Base-by-base conservation (phyloP, 1,140 invertebrate genomes). In the Frieseomelitta varia region DNA sequence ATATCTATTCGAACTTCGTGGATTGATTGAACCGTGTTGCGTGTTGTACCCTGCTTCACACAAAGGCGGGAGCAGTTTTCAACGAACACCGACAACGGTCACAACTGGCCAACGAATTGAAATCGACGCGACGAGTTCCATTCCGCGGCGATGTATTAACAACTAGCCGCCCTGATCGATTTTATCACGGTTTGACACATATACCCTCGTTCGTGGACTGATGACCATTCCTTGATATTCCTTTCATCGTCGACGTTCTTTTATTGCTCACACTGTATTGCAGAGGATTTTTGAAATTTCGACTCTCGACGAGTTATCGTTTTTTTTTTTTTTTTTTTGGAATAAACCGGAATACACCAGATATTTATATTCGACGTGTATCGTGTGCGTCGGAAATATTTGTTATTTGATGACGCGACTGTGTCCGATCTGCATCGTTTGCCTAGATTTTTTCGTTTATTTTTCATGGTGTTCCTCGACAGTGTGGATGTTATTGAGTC, bases 1-100 rank as follows among this genome's bases (percentile, higher is more conserved):
- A 74, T 21, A 24, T 11, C 21, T 73, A 61, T 51, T 39, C 15
- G 39, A n/a, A 21, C n/a, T n/a, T 27, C 15, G 6, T 4, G 71
- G 11, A 30, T 73, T 73, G 56, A 81, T 81, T 65, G 53, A 74
- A 81, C 6, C 21, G 15, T 30, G 39, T 47, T 47, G 47, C 19
- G 2, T 24, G 67, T 24, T 8, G 47, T 21, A 15, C 3, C 0
- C 14, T 27, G 39, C 39, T 61, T 74, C 47, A 30, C 17, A 24
- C 15, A 27, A 21, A 27, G 15, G 30, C n/a, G 34, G 39, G 6
- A 6, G 39, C 8, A 17, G 10, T 27, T 78, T 55, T 34, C 55
- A 21, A 21, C 2, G 69, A 56, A 34, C 8, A 15, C 11, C 27
- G 27, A 67, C 55, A 34, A 27, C 74, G 30, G 30, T 30, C 30